Conservation (phyloP, 2,888 invertebrate species). For the Cremastobaeus sp. region DNA sequence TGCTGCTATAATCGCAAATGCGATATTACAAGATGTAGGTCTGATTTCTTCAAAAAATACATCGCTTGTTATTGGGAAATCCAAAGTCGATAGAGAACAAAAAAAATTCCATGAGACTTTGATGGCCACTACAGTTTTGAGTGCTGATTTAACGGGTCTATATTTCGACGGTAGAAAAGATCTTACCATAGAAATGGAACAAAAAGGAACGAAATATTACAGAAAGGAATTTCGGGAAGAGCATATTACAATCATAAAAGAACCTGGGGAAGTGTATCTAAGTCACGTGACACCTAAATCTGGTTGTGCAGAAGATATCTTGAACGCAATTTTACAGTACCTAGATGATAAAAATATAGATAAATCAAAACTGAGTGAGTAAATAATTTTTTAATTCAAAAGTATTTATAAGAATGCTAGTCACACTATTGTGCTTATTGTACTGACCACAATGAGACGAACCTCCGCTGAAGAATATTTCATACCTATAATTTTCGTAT, state of each 20-base stretch:
- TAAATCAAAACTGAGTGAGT: background rate
- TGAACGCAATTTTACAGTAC: constrained; percentile 1
- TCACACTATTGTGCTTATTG: too few species aligned
- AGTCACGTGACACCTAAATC: constrained; percentile 3
- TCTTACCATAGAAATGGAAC: background rate
- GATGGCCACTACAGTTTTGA: background rate
- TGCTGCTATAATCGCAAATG: constrained; percentile 1
- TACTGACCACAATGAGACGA: too few species aligned
- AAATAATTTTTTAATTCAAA: background rate
- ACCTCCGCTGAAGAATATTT: too few species aligned
- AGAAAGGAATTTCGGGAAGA: background rate
- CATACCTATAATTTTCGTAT: too few species aligned
- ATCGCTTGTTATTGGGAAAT: background rate
- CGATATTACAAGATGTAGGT: background rate
- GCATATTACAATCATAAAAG: constrained; percentile 2
- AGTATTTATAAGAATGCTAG: too few species aligned
- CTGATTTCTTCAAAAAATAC: background rate
- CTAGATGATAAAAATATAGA: background rate
- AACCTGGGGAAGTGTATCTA: background rate
- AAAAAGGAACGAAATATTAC: constrained; percentile 2
- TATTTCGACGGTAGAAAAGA: constrained; percentile 1
- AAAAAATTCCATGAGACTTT: constrained; percentile 1
- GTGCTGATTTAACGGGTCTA: background rate
- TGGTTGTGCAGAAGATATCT: background rate
- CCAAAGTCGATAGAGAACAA: background rate